These are phyloP conservation scores for Chanos chanos DNA, from an alignment of 2,797 vertebrate species.

Conservation along the genomic window DNA sequence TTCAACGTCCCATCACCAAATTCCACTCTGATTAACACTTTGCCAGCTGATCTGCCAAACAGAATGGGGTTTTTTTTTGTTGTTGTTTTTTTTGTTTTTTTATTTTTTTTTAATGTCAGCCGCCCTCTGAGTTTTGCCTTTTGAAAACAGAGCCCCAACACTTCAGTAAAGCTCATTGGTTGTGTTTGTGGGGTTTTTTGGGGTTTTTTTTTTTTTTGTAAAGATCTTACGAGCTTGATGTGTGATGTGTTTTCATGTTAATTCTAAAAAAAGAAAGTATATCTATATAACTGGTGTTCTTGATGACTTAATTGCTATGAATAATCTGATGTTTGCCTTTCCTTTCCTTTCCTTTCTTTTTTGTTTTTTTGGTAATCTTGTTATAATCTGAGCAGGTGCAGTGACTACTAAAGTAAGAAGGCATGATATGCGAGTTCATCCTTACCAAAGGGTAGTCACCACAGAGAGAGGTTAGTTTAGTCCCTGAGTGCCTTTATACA, in stretches of 20 bases:
- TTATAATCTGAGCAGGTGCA: conserved; percentile 99
- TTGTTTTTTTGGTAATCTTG: conserved; percentile 81
- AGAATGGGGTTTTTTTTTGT: no score
- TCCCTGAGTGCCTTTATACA: conserved; percentile 68
- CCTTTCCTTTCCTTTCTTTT: conserved; percentile 47
- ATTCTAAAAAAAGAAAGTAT: conserved; percentile 21
- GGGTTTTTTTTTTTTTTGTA: not conserved
- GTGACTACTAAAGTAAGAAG: conserved; percentile 99
- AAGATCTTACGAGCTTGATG: conserved; percentile 31
- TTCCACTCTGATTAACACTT: no score
- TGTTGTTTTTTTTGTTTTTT: no score
- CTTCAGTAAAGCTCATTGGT: conserved; percentile 8
- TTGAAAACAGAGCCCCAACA: conserved; percentile 70
- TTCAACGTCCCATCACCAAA: no score
- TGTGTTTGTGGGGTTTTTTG: conserved; percentile 18
- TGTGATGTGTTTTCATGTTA: conserved; percentile 12
- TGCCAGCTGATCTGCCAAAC: no score
- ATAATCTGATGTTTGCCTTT: conserved; percentile 66
- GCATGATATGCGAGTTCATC: conserved; percentile 99
- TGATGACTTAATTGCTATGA: conserved; percentile 66
- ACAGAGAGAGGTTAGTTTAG: conserved; percentile 99
- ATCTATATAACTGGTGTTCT: conserved; percentile 4
- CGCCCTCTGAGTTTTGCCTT: no score
- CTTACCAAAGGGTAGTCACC: conserved; percentile 99
- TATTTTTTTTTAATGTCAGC: no score